A percentile compares a stretch with the other conserved stretches of the same genome.
Evolutionary conservation across 2,113 vertebrate species (phyloP).

Genomic region (Orthonyx spaldingii): DNA sequence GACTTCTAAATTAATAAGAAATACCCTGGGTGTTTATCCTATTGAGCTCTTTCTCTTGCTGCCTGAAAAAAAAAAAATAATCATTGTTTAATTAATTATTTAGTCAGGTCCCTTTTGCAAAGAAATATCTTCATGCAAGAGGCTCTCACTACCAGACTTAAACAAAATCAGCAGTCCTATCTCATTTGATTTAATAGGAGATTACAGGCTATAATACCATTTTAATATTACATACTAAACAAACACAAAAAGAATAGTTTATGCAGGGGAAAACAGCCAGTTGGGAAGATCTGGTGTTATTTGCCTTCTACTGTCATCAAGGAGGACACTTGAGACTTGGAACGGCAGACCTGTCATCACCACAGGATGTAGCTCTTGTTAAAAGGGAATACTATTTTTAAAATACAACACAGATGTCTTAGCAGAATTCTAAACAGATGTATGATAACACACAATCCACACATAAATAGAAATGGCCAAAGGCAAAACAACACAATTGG

Average conservation of each 20-base stretch:
- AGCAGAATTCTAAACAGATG: conserved; percentile 2
- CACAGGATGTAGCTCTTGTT: background rate
- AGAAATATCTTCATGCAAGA: background rate
- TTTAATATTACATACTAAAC: conserved; percentile 35
- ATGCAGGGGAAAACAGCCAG: background rate
- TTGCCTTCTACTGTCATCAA: background rate
- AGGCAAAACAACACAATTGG: background rate
- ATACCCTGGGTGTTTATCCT: conserved; percentile 14
- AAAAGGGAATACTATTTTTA: conserved; percentile 33
- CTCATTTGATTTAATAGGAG: conserved; percentile 28
- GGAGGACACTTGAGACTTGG: background rate
- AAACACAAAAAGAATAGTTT: background rate
- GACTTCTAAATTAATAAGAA: conserved; percentile 48
- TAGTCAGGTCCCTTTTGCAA: background rate
- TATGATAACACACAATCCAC: background rate
- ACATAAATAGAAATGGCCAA: conserved; percentile 7
- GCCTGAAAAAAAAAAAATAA: background rate
- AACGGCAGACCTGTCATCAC: background rate
- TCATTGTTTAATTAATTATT: conserved; percentile 48
- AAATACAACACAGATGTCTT: background rate
- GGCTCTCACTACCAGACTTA: background rate
- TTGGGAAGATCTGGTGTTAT: background rate
- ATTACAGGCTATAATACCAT: conserved; percentile 20
- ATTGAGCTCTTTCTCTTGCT: background rate
- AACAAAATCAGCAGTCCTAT: background rate